Base-by-base conservation (phyloP, 2,797 vertebrate species). In the Melanotaenia nigrans region DNA sequence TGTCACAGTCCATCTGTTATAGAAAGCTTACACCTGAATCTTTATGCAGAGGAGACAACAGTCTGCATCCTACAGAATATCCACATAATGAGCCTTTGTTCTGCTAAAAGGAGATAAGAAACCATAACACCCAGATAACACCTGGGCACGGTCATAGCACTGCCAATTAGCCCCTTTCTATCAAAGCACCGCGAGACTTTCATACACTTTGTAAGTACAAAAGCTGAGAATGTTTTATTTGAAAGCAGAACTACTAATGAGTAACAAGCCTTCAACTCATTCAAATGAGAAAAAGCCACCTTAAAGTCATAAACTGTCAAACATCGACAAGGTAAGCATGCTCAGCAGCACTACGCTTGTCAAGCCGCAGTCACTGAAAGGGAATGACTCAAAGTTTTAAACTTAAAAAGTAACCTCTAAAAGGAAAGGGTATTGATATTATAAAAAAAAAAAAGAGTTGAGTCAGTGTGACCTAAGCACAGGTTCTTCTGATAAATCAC, bases 401-500 rank as follows among this genome's bases (percentile, higher is more conserved):
- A 28, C 49, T 61, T 53, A 36, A 73, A 65, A 68, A 38, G 63
- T 64, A 55, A 56, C 53, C 32, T 60, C 71, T 20, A 36, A 66
- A 25, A 33, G 25, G 58, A 57, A 59, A 58, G 59, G 28, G 71
- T 71, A 53, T 32, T 61, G 58, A 71, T 40, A 16, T 4, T 8
- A 30, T 30, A 30, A 30, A 1, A 30, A 32, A 32, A 65, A 60
- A 68, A 68, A 75, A 63, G 30, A 55, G 71, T 70, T 68, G 86
- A 86, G 73, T 84, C 85, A 84, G 73, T n/a, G 58, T 65, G 83
- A 91, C 91, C 90, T 30, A 33, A 88, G 76, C 73, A 65, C 75
- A 75, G 75, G 75, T 70, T 49, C 56, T 75, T 81, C 77, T 75
- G 88, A 88, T 90, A 86, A 91, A 91, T 90, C 85, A 84, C 75